phyloP scores from a whole-genome alignment of 2,797 vertebrate genomes.

The Myripristis jacobus region DNA sequence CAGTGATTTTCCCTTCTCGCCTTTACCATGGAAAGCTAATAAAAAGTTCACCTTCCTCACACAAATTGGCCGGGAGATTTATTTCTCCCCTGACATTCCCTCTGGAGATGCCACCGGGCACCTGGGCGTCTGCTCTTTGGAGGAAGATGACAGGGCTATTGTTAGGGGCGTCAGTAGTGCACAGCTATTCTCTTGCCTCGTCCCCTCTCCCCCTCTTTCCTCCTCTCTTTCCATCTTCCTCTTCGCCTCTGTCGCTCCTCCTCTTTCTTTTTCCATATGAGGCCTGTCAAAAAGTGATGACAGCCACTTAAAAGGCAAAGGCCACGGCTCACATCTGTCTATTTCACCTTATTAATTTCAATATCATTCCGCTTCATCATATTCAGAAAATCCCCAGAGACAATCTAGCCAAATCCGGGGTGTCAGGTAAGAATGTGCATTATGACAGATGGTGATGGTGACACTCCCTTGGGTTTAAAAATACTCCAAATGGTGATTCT shows the following conservation, averaged over 20 bases:
- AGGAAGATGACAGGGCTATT: conserved; percentile 79
- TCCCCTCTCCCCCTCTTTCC: conserved; percentile 51
- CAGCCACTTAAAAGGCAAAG: conserved; percentile 74
- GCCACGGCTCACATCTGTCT: conserved; percentile 62
- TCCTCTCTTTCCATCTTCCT: conserved; percentile 17
- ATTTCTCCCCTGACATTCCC: conserved; percentile 82
- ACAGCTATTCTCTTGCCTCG: conserved; percentile 68
- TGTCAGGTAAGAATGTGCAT: conserved; percentile 58
- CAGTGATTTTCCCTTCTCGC: conserved; percentile 71
- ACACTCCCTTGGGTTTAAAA: conserved; percentile 46
- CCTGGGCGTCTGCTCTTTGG: conserved; percentile 74
- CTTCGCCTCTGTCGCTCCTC: conserved; percentile 5
- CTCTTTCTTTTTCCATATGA: conserved; percentile 50
- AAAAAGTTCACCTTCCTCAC: conserved; percentile 81
- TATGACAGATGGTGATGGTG: conserved; percentile 55
- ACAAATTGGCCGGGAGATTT: conserved; percentile 85
- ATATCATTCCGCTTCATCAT: conserved; percentile 60
- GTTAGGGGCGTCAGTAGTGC: conserved; percentile 67
- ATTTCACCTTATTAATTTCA: conserved; percentile 75
- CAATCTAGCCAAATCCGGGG: conserved; percentile 39
- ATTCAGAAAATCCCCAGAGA: conserved; percentile 61
- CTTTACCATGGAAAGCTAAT: conserved; percentile 68
- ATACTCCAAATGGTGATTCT: conserved; percentile 49
- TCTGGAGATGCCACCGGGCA: conserved; percentile 78
- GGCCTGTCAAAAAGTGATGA: conserved; percentile 67